Evolutionary conservation across 2,888 invertebrate genomes (phyloP), one percentile per base, ranked within the genome.

Genomic region (Agonopterix subpropinquella): DNA sequence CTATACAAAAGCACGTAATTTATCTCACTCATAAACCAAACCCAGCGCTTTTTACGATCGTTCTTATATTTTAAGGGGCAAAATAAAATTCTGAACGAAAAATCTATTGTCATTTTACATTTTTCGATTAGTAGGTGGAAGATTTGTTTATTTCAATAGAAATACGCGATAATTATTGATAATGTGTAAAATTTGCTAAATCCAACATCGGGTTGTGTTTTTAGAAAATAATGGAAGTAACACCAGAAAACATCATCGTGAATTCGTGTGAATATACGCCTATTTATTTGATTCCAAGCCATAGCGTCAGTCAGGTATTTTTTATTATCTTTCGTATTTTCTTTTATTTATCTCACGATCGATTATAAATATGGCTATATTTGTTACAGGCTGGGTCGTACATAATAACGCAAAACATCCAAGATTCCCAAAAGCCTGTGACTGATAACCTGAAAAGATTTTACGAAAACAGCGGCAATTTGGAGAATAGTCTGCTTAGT

Each of bases 381-480:
- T 45, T 48, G 39, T 80, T 77, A 42, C 73, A 87, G 86, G 70
- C 74, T 9, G 75, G 72, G 55, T 73, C 81, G n/a, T 83, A 76
- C 56, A 67, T 80, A 47, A 59, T 85, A 50, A 62, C 82, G 41
- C 74, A 74, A 55, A 74, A 62, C 54, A 68, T 57, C 52, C 62
- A 73, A 50, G 73, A 71, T 36, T 64, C 64, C 50, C 64, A 70
- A 18, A 79, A 78, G 61, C 79, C 83, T 46, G 66, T 77, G n/a
- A 73, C 73, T 58, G 78, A 81, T 72, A 87, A 77, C 75, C 77
- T 88, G 69, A 86, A 84, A 77, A 73, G 74, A 53, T 88, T 85
- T 63, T 88, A 87, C 61, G 87, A 88, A 72, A 88, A 74, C 67
- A 87, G 86, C 75, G 87, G 85, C 57, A 85, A 83, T 62, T 70